Evolutionary conservation across 2,797 vertebrate genomes (phyloP), one percentile per base, ranked within the genome.

Genomic region (Chelmon rostratus): DNA sequence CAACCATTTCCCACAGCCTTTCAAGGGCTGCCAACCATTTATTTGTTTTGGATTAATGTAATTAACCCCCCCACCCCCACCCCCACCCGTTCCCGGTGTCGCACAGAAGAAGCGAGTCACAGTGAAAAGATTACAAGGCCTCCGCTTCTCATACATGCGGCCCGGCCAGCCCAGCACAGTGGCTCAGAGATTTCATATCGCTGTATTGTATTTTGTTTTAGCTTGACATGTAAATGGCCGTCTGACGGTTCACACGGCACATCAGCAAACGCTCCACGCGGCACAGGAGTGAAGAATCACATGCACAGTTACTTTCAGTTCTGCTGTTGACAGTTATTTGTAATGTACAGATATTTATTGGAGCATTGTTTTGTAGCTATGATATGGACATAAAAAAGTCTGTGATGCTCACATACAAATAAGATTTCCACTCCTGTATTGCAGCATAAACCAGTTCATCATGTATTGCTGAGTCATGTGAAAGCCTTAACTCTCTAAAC

Each of bases 41-140:
- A 92, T 94, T 95, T 94, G 92, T 94, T 92, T 93, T 92, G 89
- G 91, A 94, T 95, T 94, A 94, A 91, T 93, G 88, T 92, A 92
- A 94, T 94, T 93, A 92, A 86, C 92, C 88, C 90, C 82, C 85
- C 75, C 31, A 28, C 28, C 28, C 28, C 92, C 88, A 89, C 82
- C 85, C 75, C n/a, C n/a, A n/a, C n/a, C n/a, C 77, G n/a, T 80
- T 75, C 65, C 81, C 74, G 65, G 72, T 88, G 89, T 91, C 87
- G 74, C 91, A 68, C 82, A 81, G 69, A 83, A 83, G 78, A 82
- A 82, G 72, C 85, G 12, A 86, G 86, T 86, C 86, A 59, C 82
- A 92, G 86, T 84, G 80, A 89, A 89, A 77, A 89, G 83, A 92
- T 88, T 88, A 85, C 73, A 46, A 89, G 86, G 67, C 82, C 86